Evolutionary conservation across 2,797 vertebrate species (phyloP), one percentile per base, ranked within the genome.

Genomic region (Nyctalus aviator): DNA sequence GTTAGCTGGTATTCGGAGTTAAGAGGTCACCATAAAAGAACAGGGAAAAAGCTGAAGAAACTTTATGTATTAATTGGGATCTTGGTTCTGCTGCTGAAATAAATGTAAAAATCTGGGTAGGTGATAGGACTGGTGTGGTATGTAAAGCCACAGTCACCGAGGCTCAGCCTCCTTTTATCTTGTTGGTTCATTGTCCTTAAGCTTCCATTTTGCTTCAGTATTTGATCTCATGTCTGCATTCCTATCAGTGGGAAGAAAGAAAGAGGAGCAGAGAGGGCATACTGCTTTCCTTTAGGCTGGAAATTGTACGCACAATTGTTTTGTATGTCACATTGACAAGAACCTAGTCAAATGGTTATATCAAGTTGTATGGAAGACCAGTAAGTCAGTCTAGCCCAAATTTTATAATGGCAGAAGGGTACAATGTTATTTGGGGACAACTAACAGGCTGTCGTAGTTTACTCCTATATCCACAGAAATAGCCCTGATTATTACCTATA

Each of bases 101-200:
- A 84, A 18, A 35, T 90, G 6, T 53, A 85, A 84, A 87, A 84
- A 62, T 83, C 57, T 83, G 68, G 11, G 8, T 79, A 75, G 32
- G 6, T 94, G 18, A 66, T 90, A 84, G n/a, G 17, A 71, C 57
- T 76, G n/a, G 21, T 88, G 11, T 90, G 68, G 11, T 48, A 62
- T 79, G 35, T 88, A 44, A 94, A 94, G 55, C 12, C 41, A 18
- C 2, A 57, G 9, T 93, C 37, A 53, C 59, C 8, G 44, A 27
- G 44, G 35, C 32, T 83, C 50, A 68, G 41, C 68, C 72, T 89
- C 50, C 50, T 87, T 79, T 37, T 53, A 5, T 69, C 35, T 86
- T 62, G 5, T 87, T 93, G 32, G 23, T 37, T 50, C 73, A n/a
- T 44, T 23, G 59, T 76, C 81, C 57, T 94, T 96, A 94, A 94